These are phyloP conservation scores for Agapostemon virescens DNA, from an alignment of 2,888 invertebrate species.

Conservation along the genomic window DNA sequence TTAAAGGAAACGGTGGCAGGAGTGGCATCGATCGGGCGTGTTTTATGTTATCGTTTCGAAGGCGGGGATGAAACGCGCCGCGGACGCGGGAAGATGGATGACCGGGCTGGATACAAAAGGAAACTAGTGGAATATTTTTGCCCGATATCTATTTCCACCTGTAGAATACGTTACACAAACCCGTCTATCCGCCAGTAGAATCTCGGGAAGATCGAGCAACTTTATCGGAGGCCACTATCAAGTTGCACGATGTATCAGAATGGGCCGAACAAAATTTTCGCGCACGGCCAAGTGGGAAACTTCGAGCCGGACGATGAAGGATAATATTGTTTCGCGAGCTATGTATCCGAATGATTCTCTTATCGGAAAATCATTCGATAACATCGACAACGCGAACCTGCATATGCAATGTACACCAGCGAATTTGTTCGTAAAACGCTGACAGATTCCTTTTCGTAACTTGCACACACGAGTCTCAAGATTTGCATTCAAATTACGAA, in stretches of 20 bases:
- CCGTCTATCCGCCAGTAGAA: constrained; percentile 41
- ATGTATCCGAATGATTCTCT: neutral
- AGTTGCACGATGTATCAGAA: constrained; percentile 25
- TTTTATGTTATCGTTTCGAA: constrained; percentile 36
- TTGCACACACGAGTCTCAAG: neutral
- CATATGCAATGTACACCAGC: neutral
- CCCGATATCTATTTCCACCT: constrained; percentile 58
- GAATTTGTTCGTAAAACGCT: neutral
- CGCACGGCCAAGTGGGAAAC: neutral
- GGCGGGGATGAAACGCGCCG: constrained; percentile 20
- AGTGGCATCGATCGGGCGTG: constrained; percentile 26
- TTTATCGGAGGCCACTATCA: constrained; percentile 49
- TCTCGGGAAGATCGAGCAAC: constrained; percentile 51
- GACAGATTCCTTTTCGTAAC: neutral
- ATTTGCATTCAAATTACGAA: neutral
- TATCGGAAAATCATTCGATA: neutral
- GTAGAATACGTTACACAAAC: constrained; percentile 48
- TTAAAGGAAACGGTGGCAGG: neutral
- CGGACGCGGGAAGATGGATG: constrained; percentile 40
- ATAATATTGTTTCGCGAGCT: constrained; percentile 6
- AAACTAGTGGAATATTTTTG: constrained; percentile 33
- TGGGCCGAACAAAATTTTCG: constrained; percentile 11
- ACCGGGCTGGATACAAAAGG: constrained; percentile 23
- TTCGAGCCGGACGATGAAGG: neutral
- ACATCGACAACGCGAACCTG: neutral